phyloP scores from a whole-genome alignment of 2,113 vertebrate genomes.

The Spea multiplicata region DNA sequence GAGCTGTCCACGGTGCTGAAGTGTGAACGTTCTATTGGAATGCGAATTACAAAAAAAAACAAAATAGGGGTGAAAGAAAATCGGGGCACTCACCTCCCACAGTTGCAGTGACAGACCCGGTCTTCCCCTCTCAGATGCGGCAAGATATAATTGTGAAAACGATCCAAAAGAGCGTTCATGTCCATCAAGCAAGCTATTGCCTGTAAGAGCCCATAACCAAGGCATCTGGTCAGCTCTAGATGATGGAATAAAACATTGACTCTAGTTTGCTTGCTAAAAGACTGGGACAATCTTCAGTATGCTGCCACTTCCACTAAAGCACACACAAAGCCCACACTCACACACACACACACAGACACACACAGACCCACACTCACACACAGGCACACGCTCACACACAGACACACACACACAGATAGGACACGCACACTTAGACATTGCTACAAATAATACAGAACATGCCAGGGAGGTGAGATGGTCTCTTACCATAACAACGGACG shows the following conservation, averaged over 20 bases:
- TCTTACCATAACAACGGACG: constrained; percentile 98
- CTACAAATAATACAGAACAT: constrained; percentile 27
- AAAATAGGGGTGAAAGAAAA: background rate
- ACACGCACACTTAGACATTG: constrained; percentile 10
- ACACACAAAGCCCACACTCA: constrained; percentile 1
- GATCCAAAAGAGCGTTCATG: constrained; percentile 99
- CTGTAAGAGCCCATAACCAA: constrained; percentile 86
- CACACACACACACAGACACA: constrained; percentile 2
- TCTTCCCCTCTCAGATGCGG: constrained; percentile 98
- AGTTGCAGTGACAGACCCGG: constrained; percentile 99
- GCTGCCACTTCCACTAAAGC: background rate
- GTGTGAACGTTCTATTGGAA: background rate
- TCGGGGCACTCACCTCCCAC: constrained; percentile 86
- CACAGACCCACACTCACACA: constrained; percentile 13
- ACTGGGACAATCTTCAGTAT: constrained; percentile 50
- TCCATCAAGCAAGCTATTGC: constrained; percentile 99
- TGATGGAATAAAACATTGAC: constrained; percentile 75
- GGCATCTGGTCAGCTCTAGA: constrained; percentile 72
- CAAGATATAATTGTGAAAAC: constrained; percentile 99
- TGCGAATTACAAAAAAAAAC: too few species aligned
- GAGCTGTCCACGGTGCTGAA: constrained; percentile 16
- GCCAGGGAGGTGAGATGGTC: constrained; percentile 33
- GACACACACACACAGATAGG: background rate
- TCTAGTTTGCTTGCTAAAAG: constrained; percentile 64
- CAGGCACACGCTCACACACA: constrained; percentile 1